Evolutionary conservation across 2,888 invertebrate species (phyloP), one percentile per base, ranked within the genome.

Genomic region (Caenorhabditis panamensis): DNA sequence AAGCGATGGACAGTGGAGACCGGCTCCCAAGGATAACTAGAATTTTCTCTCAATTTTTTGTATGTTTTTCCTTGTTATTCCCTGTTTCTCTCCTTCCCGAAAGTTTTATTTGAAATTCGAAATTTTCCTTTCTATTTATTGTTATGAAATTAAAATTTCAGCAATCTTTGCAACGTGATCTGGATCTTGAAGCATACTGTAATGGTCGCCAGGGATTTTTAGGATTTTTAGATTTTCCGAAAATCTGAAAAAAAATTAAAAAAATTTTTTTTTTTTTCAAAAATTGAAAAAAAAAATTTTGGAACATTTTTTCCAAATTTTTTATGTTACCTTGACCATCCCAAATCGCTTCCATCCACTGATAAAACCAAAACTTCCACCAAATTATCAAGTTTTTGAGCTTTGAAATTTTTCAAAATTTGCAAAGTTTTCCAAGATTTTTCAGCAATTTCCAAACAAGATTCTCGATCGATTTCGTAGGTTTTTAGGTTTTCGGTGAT

Each of bases 321-420:
- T n/a, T n/a, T n/a, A n/a, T n/a, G n/a, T n/a, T n/a, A 59, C 44
- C 13, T 47, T 9, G 56, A 69, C 86, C 86, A 86, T 64, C 84
- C 82, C 44, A 86, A 66, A 82, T 83, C 83, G 9, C 72, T 73
- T 53, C 84, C 84, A 67, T 84, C 76, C 18, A 79, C 66, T 2
- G 86, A 84, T 26, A 86, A 72, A 9, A 84, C 62, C 41, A 73
- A 41, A 5, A 77, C 16, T 20, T 49, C n/a, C 6, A 1, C 13
- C 13, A 11, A 16, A 8, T 49, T 47, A 1, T 2, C 13, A 37
- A 4, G 9, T 2, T 9, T n/a, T 28, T 56, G 13, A 1, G 77
- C 77, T 1, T 54, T 8, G 26, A 62, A 82, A 22, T 49, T 41
- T 44, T 68, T 82, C 41, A 82, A 20, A 22, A 63, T 44, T 62